Evolutionary conservation across 2,113 vertebrate genomes (phyloP).

Genomic region (Ceratotherium simum): DNA sequence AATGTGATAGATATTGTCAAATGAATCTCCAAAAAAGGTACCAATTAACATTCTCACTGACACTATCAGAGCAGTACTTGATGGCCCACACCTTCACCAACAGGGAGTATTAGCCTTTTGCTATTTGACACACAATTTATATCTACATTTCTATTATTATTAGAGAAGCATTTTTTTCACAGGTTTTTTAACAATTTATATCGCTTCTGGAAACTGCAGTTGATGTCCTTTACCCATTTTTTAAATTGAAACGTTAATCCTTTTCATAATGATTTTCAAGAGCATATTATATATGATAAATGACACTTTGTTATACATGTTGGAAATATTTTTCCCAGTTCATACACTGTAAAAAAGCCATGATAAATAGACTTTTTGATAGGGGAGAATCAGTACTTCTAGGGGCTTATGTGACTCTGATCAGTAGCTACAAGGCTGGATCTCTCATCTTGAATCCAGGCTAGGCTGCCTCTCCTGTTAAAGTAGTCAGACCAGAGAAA

Average conservation of each 20-base stretch:
- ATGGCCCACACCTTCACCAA: neutral
- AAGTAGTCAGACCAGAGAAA: neutral
- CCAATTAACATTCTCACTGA: neutral
- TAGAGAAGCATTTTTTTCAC: neutral
- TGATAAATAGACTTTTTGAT: constrained; percentile 13
- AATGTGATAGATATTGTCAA: neutral
- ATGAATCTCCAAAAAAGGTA: constrained; percentile 1
- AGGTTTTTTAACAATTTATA: neutral
- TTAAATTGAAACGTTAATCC: constrained; percentile 12
- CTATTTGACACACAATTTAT: neutral
- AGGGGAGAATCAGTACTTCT: neutral
- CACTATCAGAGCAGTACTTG: neutral
- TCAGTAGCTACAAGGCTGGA: neutral
- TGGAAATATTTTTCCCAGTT: constrained; percentile 35
- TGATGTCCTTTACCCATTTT: constrained; percentile 27
- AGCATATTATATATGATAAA: neutral
- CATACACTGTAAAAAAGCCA: neutral
- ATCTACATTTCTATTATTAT: constrained; percentile 11
- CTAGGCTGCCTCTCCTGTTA: neutral
- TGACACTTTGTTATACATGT: neutral
- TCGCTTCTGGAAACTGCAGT: neutral
- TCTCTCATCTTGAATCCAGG: neutral
- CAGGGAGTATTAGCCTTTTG: neutral
- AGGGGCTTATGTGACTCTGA: neutral
- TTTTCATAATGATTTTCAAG: constrained; percentile 14